Evolutionary conservation across 2,888 invertebrate genomes (phyloP).

Genomic region (Subacronicta megacephala): DNA sequence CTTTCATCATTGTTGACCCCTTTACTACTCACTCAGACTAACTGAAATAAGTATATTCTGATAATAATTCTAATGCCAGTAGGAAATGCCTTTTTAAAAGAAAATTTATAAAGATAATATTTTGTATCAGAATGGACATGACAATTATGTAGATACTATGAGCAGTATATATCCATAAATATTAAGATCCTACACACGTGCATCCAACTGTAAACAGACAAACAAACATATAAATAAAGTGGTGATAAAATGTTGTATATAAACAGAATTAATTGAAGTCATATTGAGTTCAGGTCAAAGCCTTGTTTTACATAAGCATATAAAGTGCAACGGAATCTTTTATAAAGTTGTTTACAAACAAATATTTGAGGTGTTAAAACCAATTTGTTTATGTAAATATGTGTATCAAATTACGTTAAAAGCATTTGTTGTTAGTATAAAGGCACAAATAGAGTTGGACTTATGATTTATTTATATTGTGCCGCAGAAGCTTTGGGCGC

Average conservation of each 20-base stretch:
- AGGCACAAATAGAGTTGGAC: not conserved
- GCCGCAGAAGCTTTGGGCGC: not conserved
- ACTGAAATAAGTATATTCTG: no score
- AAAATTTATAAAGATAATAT: no score
- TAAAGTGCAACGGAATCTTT: slow-evolving; percentile 28
- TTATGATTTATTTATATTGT: slow-evolving; percentile 19
- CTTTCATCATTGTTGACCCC: no score
- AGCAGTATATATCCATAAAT: not conserved
- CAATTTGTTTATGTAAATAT: slow-evolving; percentile 15
- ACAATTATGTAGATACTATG: not conserved
- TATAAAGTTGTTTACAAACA: slow-evolving; percentile 4
- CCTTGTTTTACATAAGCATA: slow-evolving; percentile 10
- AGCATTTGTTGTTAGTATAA: not conserved
- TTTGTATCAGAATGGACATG: not conserved
- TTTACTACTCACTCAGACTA: not conserved
- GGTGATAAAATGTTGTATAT: slow-evolving; percentile 31
- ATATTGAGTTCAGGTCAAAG: slow-evolving; percentile 35
- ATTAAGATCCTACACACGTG: slow-evolving; percentile 27
- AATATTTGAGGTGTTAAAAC: slow-evolving; percentile 9
- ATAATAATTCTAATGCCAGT: no score
- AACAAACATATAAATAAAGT: slow-evolving; percentile 35
- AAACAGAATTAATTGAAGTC: slow-evolving; percentile 44
- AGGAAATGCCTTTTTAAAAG: no score
- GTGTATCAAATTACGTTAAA: slow-evolving; percentile 20
- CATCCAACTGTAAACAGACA: slow-evolving; percentile 31